Base-by-base conservation (phyloP, 2,888 invertebrate genomes). In the Gastrophysa polygoni region DNA sequence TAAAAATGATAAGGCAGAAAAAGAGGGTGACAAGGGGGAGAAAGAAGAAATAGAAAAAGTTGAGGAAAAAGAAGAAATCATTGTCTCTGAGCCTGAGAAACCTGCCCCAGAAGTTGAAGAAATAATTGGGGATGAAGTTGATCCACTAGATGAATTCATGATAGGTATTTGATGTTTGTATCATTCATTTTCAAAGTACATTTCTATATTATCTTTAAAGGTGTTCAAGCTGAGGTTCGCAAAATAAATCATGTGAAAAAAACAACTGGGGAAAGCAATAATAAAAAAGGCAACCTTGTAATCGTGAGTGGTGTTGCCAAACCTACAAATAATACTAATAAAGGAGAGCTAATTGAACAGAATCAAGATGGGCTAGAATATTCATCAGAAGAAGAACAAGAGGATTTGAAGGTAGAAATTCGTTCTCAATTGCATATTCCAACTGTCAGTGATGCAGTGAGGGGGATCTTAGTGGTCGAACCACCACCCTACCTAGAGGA, bases 101-200 rank as follows among this genome's bases (percentile, higher is more conserved):
- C 24, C 17, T 7, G 62, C 49, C 44, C 29, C 17, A 1, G 57
- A 59, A 47, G 83, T 77, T 46, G 68, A 78, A 52, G 71, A 76
- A 50, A 80, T 79, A 55, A 85, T 83, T 64, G 90, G 89, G 71
- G 93, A 93, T 67, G 96, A 96, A 78, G 88, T 94, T 49, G 98
- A 99, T 84, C 93, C 98, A 0, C 83, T 99, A 24, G 99, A 99
- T 86, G 98, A 98, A 5, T 99, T 92, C 78, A 99, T 99, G 99
- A 90, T 91, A 82, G 93, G 91, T 77, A 38, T 38, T 14, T 1
- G 3, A 14, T n/a, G 10, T 55, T 51, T 61, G n/a, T n/a, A n/a
- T n/a, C n/a, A n/a, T n/a, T n/a, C n/a, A n/a, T n/a, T n/a, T n/a
- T n/a, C n/a, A n/a, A n/a, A n/a, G n/a, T n/a, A n/a, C n/a, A n/a